A percentile compares a stretch with the other conserved stretches of the same genome.
Conservation (phyloP, 2,888 invertebrate genomes). For the Stenichneumon culpator region DNA sequence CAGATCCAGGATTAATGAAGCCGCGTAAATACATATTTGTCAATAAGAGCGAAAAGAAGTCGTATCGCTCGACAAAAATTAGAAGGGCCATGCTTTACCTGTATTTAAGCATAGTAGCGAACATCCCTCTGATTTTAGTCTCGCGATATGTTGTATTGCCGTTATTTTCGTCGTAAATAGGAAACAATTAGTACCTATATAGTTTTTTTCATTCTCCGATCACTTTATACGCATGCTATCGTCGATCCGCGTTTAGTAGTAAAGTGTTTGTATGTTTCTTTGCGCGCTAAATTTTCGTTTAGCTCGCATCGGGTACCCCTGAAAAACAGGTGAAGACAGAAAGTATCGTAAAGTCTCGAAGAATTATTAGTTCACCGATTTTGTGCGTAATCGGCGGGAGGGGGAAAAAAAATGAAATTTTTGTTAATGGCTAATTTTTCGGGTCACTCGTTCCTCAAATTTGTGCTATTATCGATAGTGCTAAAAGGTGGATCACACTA, state of each 20-base stretch:
- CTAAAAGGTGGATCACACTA: no score
- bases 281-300: slow-evolving; percentile 70
- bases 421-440: not conserved
- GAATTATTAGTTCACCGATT: not conserved
- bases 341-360: slow-evolving; percentile 50
- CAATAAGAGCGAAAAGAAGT: not conserved
- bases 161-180: slow-evolving; percentile 64
- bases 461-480: not conserved
- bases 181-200: slow-evolving; percentile 75
- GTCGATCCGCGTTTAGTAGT: slow-evolving; percentile 79
- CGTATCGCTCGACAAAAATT: not conserved
- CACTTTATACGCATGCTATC: slow-evolving; percentile 77
- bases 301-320: slow-evolving; percentile 79
- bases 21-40: slow-evolving; percentile 17
- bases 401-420: not conserved
- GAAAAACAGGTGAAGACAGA: slow-evolving; percentile 73
- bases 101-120: not conserved
- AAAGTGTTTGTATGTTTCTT: slow-evolving; percentile 67
- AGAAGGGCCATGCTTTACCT: not conserved
- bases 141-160: not conserved
- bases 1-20: slow-evolving; percentile 38
- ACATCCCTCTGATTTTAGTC: not conserved
- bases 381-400: not conserved
- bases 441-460: not conserved
- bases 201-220: slow-evolving; percentile 66